phyloP scores from a whole-genome alignment of 2,888 invertebrate genomes.

The Synanthedon formicaeformis region DNA sequence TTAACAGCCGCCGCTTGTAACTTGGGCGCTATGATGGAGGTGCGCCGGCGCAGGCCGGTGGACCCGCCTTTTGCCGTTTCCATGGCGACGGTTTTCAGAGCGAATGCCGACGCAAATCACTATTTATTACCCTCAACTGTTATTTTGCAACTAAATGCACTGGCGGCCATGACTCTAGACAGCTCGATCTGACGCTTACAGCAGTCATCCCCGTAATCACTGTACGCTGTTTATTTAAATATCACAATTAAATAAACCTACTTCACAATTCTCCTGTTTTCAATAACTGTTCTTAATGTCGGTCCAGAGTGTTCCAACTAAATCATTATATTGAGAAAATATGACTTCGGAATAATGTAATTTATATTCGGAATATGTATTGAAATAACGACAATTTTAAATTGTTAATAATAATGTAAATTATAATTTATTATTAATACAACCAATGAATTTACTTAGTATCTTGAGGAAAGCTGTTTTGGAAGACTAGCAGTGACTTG shows the following conservation, averaged over 20 bases:
- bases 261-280: not conserved
- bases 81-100: conserved; percentile 6
- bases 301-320: not conserved
- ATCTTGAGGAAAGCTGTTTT: too few species aligned
- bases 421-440: too few species aligned
- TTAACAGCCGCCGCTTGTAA: not conserved
- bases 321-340: too few species aligned
- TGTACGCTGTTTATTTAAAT: not conserved
- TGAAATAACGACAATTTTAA: too few species aligned
- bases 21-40: conserved; percentile 4
- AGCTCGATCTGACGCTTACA: not conserved
- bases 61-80: conserved; percentile 46
- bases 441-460: too few species aligned
- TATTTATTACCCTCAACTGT: conserved; percentile 42
- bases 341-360: too few species aligned
- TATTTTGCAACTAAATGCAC: conserved; percentile 23
- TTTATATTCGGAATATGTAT: too few species aligned
- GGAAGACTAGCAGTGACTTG: too few species aligned
- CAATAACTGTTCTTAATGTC: not conserved
- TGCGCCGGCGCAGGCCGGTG: conserved; percentile 26
- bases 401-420: too few species aligned
- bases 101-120: conserved; percentile 40
- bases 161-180: conserved; percentile 6
- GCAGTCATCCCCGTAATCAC: not conserved
- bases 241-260: not conserved